A percentile compares a stretch with the other conserved stretches of the same genome.
Conservation (phyloP, 2,888 invertebrate species). For the Macrophya alboannulata region DNA sequence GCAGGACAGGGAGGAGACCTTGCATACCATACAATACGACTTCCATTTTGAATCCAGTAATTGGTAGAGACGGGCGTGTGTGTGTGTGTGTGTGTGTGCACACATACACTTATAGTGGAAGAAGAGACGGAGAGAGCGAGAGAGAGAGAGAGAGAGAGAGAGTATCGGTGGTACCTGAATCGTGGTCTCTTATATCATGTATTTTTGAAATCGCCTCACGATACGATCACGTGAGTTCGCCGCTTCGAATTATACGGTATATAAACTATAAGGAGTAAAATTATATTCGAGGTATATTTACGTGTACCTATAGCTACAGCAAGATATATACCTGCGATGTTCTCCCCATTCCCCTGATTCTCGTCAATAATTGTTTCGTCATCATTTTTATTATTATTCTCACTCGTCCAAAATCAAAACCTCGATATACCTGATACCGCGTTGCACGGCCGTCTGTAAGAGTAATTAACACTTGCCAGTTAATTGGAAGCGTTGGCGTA, state of each 20-base stretch:
- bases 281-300: no score
- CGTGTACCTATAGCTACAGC: no score
- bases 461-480: conserved; percentile 53
- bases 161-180: no score
- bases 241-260: no score
- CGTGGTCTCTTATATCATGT: not conserved
- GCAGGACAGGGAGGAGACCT: conserved; percentile 29
- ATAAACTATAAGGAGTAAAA: no score
- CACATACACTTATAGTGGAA: not conserved
- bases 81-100: not conserved
- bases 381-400: not conserved
- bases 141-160: no score
- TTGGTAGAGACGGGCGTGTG: not conserved
- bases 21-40: conserved; percentile 26
- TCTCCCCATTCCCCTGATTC: not conserved
- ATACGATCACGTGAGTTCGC: not conserved
- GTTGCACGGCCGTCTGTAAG: conserved; percentile 48
- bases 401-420: conserved; percentile 33
- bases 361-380: conserved; percentile 26
- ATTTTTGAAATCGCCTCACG: not conserved
- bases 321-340: no score
- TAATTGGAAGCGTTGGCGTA: conserved; percentile 54
- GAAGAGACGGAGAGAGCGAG: no score
- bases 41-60: conserved; percentile 40
- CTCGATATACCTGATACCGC: conserved; percentile 43